Percentiles rank a stretch among this genome's conserved stretches.
Evolutionary conservation across 1,140 invertebrate genomes (phyloP).

Genomic region (Aphelinus certus): DNA sequence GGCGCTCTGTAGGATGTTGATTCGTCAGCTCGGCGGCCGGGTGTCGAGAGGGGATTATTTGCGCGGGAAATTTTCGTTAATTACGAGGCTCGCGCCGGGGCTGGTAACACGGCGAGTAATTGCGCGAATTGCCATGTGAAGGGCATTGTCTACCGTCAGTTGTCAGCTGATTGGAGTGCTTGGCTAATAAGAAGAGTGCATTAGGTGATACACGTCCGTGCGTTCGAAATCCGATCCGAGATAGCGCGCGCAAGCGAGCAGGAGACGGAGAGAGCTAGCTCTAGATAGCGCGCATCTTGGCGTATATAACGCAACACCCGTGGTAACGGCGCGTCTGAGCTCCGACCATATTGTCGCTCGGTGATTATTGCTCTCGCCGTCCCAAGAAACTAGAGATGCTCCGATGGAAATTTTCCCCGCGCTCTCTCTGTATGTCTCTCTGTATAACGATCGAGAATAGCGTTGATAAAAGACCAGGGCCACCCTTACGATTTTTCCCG

Average conservation of each 20-base stretch:
- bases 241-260: background rate
- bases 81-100: background rate
- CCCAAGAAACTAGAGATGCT: no score
- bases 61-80: background rate
- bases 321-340: background rate
- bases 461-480: no score
- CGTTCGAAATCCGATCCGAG: conserved; percentile 13
- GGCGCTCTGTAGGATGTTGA: background rate
- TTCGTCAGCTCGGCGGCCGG: background rate
- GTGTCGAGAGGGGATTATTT: background rate
- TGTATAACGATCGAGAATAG: no score
- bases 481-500: no score
- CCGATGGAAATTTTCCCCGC: no score
- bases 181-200: conserved; percentile 6
- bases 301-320: conserved; percentile 3
- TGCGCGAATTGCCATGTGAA: background rate
- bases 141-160: conserved; percentile 6
- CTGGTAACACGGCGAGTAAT: background rate
- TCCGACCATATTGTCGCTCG: background rate
- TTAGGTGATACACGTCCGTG: background rate
- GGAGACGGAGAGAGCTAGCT: no score
- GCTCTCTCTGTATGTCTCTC: no score
- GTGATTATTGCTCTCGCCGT: background rate
- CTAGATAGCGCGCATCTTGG: background rate
- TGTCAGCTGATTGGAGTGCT: conserved; percentile 20